Evolutionary conservation across 2,888 invertebrate genomes (phyloP), one percentile per base, ranked within the genome.

Genomic region (Lasiommata megera): DNA sequence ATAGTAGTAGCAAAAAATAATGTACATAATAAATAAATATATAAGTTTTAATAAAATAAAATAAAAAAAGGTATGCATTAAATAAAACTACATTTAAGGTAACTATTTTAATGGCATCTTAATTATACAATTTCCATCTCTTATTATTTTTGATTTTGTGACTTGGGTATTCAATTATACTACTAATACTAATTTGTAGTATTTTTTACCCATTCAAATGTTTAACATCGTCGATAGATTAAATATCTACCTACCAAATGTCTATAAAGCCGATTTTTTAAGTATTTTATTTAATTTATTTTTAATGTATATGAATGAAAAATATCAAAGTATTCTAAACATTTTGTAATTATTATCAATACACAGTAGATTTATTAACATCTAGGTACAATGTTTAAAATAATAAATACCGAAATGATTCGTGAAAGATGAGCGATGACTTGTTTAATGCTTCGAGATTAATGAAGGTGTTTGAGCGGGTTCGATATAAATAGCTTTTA

Each of bases 401-500:
- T 34, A 46, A 54, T 54, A 44, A 46, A 46, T 46, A 46, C 9
- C 1, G 11, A 44, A 37, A 46, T 46, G 23, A 54, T 38, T 28
- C 1, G 43, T 46, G 44, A 46, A 37, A 29, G n/a, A 44, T n/a
- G 12, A 1, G 18, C 3, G 23, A 29, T 38, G 37, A 6, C 16
- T 12, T 51, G 23, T 31, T 11, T 18, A 28, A 46, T 28, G 28
- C 3, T 11, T 44, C 36, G 9, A 17, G 0, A 37, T 44, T 38
- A 38, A 28, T 29, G 38, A 40, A 38, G 14, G 28, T 6, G 7
- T 38, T 51, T 40, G 51, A 51, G 38, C 38, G 14, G 23, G 8
- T 50, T 18, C 14, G 9, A 29, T 16, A 38, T 51, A 29, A 51
- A 51, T 40, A 40, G 38, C 12, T 38, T 17, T 14, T 38, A 48